These are phyloP conservation scores for Muntiacus muntjak DNA, from an alignment of 2,113 vertebrate species.

Conservation along the genomic window DNA sequence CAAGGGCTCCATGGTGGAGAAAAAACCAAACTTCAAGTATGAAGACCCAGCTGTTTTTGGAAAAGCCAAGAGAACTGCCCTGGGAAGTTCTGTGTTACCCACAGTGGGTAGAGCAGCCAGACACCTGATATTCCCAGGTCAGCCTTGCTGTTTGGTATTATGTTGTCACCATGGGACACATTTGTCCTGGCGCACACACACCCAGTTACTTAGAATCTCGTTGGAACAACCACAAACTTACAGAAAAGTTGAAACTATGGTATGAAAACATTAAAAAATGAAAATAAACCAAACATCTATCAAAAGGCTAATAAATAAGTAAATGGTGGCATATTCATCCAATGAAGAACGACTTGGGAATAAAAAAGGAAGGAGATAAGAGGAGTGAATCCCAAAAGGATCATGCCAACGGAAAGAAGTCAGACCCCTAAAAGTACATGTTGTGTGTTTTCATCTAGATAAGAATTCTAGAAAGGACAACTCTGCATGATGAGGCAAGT, in stretches of 20 bases:
- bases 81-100: neutral
- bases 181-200: neutral
- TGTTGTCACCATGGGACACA: fast-evolving
- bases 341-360: neutral
- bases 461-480: neutral
- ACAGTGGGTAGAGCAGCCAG: neutral
- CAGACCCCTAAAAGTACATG: neutral
- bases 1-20: neutral
- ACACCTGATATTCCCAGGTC: neutral
- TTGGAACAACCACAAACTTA: neutral
- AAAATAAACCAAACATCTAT: neutral
- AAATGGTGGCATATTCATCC: neutral
- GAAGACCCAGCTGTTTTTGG: neutral
- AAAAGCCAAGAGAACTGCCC: neutral
- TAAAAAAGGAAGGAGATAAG: neutral
- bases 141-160: neutral
- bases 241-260: neutral
- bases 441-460: neutral
- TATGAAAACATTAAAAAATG: neutral
- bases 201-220: neutral
- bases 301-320: neutral
- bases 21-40: neutral
- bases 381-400: neutral
- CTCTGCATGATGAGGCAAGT: neutral
- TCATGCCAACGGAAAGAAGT: neutral